Conservation (phyloP, 2,113 vertebrate genomes). For the Leptobrachium leishanense region DNA sequence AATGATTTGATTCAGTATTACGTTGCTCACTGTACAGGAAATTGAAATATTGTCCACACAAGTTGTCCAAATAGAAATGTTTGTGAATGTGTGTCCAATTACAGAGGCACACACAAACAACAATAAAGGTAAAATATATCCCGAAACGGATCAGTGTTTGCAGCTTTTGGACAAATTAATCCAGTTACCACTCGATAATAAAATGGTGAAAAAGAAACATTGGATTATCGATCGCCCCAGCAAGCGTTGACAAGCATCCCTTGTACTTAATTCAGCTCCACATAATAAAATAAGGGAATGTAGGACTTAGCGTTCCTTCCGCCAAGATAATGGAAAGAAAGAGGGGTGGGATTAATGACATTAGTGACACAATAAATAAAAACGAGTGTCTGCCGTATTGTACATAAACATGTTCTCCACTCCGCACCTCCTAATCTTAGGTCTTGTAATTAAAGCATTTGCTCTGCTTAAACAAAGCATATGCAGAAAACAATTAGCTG, state of each 20-base stretch:
- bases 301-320: background rate
- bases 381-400: background rate
- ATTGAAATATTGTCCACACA: too few relatives aligned
- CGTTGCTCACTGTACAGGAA: too few relatives aligned
- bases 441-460: conserved; percentile 12
- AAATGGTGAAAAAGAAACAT: background rate
- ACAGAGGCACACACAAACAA: too few relatives aligned
- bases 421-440: conserved; percentile 9
- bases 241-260: background rate
- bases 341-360: conserved; percentile 5
- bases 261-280: background rate
- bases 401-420: conserved; percentile 11
- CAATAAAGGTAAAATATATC: too few relatives aligned
- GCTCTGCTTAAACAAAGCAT: background rate
- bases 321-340: conserved; percentile 9
- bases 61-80: too few relatives aligned
- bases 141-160: background rate
- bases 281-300: conserved; percentile 2
- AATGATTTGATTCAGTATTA: too few relatives aligned
- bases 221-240: background rate
- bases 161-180: background rate
- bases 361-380: conserved; percentile 16
- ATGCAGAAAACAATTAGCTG: conserved; percentile 12
- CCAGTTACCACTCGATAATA: background rate
- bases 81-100: too few relatives aligned